Conservation (phyloP, 2,113 vertebrate species). For the Ancistrus triradiatus region DNA sequence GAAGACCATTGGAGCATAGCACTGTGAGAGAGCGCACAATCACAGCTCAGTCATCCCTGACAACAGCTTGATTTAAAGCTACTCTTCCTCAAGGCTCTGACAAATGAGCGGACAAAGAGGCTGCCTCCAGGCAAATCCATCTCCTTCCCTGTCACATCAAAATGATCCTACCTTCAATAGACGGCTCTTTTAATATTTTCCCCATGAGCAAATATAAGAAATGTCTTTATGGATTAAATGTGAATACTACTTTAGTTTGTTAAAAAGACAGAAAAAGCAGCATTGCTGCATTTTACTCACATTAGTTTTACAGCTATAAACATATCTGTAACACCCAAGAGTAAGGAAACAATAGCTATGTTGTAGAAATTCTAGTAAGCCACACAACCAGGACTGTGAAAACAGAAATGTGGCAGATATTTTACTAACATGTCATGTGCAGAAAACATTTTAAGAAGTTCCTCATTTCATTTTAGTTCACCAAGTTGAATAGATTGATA, state of each 20-base stretch:
- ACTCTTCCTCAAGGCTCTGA: slow-evolving; percentile 48
- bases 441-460: slow-evolving; percentile 37
- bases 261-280: slow-evolving; percentile 46
- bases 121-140: slow-evolving; percentile 63
- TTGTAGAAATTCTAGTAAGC: slow-evolving; percentile 35
- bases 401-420: slow-evolving; percentile 14
- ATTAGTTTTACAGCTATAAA: slow-evolving; percentile 52
- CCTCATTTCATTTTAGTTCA: slow-evolving; percentile 43
- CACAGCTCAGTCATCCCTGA: slow-evolving; percentile 62
- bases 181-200: slow-evolving; percentile 64
- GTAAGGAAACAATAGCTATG: slow-evolving; percentile 23
- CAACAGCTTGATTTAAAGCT: slow-evolving; percentile 62
- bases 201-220: slow-evolving; percentile 55
- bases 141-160: slow-evolving; percentile 57
- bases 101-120: slow-evolving; percentile 61
- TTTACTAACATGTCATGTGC: slow-evolving; percentile 43
- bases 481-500: slow-evolving; percentile 33
- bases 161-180: slow-evolving; percentile 58
- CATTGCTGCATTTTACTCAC: no score
- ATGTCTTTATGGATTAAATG: slow-evolving; percentile 53
- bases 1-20: slow-evolving; percentile 38
- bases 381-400: no score
- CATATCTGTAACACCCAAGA: slow-evolving; percentile 22
- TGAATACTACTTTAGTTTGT: slow-evolving; percentile 37
- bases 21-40: slow-evolving; percentile 45